phyloP scores from a whole-genome alignment of 2,113 vertebrate genomes.

The Colius striatus region DNA sequence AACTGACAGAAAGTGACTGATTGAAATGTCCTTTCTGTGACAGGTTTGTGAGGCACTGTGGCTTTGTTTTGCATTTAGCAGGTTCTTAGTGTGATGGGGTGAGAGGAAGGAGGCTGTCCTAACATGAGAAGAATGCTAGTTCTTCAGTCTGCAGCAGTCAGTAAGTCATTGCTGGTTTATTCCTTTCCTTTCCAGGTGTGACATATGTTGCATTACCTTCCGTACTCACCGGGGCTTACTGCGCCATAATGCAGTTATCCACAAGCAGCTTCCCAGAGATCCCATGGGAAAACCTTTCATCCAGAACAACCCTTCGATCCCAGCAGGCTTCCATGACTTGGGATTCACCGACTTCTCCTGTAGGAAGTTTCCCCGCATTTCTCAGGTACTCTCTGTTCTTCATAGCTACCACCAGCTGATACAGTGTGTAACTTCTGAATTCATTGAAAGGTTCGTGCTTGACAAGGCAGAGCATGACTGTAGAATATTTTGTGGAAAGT shows the following conservation, averaged over 20 bases:
- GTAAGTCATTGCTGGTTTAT: not conserved
- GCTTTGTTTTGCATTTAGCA: not conserved
- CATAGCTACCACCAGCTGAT: not conserved
- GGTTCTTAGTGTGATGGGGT: not conserved
- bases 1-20: not conserved
- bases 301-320: constrained; percentile 97
- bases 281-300: constrained; percentile 92
- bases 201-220: constrained; percentile 93
- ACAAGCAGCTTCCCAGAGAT: constrained; percentile 93
- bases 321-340: constrained; percentile 94
- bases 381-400: constrained; percentile 82
- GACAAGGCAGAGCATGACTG: not conserved
- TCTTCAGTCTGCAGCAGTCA: not conserved
- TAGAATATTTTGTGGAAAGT: not conserved
- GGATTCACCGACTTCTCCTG: constrained; percentile 98
- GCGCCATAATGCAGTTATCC: constrained; percentile 91
- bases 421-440: not conserved
- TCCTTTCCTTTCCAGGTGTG: constrained; percentile 82
- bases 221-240: constrained; percentile 92
- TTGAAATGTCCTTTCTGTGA: not conserved
- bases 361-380: constrained; percentile 93
- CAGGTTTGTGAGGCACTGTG: not conserved
- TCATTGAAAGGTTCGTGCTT: not conserved
- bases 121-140: not conserved
- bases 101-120: not conserved